Percentiles rank a stretch among this genome's conserved stretches.
These are phyloP conservation scores for Drosophila meridionalis DNA, from an alignment of 2,888 invertebrate species.

Conservation along the genomic window DNA sequence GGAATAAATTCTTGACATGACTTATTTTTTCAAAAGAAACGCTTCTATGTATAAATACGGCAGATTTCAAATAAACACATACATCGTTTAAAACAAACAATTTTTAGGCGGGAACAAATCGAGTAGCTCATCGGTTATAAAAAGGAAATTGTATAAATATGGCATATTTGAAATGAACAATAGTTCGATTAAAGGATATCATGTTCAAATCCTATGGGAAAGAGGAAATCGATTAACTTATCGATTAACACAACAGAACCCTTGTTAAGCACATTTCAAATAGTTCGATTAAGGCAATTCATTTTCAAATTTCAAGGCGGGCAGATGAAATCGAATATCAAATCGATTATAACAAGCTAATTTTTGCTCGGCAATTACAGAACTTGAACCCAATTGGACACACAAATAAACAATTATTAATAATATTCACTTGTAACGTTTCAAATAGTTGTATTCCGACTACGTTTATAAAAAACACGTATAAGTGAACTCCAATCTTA, in stretches of 20 bases:
- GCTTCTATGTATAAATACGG: constrained; percentile 6
- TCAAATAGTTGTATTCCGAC: constrained; percentile 73
- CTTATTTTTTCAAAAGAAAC: constrained; percentile 8
- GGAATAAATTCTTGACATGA: constrained; percentile 3
- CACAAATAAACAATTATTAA: constrained; percentile 13
- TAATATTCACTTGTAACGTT: constrained; percentile 58
- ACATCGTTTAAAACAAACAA: constrained; percentile 9
- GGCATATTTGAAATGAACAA: background rate
- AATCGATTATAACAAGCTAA: background rate
- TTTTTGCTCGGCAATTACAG: background rate
- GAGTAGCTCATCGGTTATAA: too few species aligned
- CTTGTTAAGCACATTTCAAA: too few species aligned
- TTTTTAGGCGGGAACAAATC: background rate
- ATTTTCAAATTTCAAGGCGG: background rate
- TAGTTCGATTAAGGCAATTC: too few species aligned
- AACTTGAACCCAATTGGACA: constrained; percentile 6
- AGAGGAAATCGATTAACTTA: background rate
- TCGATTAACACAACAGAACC: background rate
- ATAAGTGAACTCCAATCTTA: constrained; percentile 67
- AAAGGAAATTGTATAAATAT: background rate
- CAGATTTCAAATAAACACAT: constrained; percentile 31
- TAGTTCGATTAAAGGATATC: too few species aligned
- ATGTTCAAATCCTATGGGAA: background rate
- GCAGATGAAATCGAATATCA: background rate
- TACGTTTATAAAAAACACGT: constrained; percentile 72